A percentile compares a stretch with the other conserved stretches of the same genome.
These are phyloP conservation scores for Lycocorax pyrrhopterus DNA, from an alignment of 2,113 vertebrate genomes.

Conservation along the genomic window DNA sequence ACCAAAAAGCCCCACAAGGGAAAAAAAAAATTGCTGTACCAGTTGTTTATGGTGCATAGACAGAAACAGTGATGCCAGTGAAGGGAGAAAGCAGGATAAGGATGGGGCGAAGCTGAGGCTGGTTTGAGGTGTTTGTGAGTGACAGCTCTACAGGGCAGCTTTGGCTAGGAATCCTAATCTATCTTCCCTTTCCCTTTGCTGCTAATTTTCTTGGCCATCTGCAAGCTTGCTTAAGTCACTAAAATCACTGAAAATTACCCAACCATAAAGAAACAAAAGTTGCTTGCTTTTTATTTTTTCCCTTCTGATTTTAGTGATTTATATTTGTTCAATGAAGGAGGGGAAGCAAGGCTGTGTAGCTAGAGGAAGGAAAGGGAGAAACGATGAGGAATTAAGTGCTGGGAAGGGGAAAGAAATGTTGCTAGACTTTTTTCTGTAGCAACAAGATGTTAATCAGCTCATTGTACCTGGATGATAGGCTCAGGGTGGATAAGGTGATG, in stretches of 20 bases:
- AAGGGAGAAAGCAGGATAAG: not conserved
- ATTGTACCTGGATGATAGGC: not conserved
- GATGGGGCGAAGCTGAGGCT: not conserved
- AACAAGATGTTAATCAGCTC: not conserved
- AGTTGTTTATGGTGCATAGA: not conserved
- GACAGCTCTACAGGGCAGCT: not conserved
- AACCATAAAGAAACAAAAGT: not conserved
- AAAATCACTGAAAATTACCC: not conserved
- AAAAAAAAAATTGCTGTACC: not conserved
- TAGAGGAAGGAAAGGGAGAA: not conserved
- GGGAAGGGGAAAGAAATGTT: not conserved
- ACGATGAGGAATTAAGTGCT: not conserved
- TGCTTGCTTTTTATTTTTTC: not conserved
- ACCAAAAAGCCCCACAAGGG: not conserved
- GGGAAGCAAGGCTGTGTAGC: not conserved
- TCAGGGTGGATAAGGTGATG: not conserved
- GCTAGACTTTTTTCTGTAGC: not conserved
- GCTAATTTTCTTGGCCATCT: not conserved
- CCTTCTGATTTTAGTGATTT: not conserved
- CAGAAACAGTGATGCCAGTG: not conserved
- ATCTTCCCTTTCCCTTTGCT: not conserved
- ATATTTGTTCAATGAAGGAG: not conserved
- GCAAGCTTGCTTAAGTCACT: not conserved
- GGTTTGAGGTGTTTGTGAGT: not conserved
- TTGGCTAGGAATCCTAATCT: not conserved